phyloP scores from a whole-genome alignment of 1,140 invertebrate genomes.

The Panagrolaimus sp. region DNA sequence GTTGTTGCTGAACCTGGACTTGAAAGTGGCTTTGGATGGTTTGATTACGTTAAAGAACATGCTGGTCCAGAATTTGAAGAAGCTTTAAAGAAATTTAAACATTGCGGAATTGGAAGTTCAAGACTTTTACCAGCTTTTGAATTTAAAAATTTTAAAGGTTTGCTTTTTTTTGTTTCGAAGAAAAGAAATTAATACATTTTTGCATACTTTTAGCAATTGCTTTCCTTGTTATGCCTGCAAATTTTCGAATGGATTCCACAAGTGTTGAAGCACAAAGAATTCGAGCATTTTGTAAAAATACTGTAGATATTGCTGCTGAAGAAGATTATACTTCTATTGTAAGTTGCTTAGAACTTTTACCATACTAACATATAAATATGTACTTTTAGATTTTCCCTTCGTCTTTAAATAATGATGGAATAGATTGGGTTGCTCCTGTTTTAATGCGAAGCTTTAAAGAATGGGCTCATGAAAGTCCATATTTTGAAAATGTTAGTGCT shows the following conservation, averaged over 20 bases:
- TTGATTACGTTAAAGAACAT: neutral
- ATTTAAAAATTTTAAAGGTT: slow-evolving; percentile 1
- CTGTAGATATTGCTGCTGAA: neutral
- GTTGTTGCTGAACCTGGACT: neutral
- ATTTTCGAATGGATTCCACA: neutral
- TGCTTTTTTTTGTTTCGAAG: neutral
- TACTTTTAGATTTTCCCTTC: neutral
- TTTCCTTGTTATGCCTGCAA: neutral
- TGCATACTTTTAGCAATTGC: neutral
- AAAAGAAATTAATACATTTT: neutral
- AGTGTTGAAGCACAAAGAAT: neutral
- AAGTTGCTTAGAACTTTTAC: neutral
- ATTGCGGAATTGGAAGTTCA: neutral
- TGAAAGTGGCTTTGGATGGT: slow-evolving; percentile 9
- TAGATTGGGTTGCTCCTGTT: slow-evolving; percentile 4
- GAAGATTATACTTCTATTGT: neutral
- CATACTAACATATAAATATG: neutral
- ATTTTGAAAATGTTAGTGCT: too few relatives aligned
- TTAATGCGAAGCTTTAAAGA: slow-evolving; percentile 1
- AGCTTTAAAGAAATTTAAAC: neutral
- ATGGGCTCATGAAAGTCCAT: slow-evolving; percentile 10
- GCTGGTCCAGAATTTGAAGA: neutral
- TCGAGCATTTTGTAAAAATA: neutral
- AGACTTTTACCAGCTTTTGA: neutral
- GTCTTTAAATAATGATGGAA: neutral